A percentile compares a stretch with the other conserved stretches of the same genome.
phyloP scores from a whole-genome alignment of 37 sponge, comb jelly and placozoan species.

The Crambe crambe region DNA sequence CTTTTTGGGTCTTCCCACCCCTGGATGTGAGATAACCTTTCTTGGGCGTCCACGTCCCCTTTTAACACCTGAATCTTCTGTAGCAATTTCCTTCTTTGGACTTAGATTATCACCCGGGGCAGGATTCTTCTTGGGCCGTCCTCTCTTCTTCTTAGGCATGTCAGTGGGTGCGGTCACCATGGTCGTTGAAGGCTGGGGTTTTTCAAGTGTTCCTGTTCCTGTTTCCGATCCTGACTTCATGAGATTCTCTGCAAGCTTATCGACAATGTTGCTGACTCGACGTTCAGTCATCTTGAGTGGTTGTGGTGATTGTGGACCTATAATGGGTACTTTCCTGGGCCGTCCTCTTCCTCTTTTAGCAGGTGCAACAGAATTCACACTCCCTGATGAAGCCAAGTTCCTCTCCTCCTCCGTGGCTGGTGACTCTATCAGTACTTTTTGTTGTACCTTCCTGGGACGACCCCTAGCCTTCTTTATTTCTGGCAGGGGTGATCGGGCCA shows the following conservation, averaged over 20 bases:
- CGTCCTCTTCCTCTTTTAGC: neutral
- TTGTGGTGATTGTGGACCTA: neutral
- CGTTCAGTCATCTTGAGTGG: neutral
- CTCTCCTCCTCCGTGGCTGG: no score
- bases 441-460: neutral
- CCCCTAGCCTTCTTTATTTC: neutral
- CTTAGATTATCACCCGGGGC: neutral
- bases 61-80: neutral
- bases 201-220: neutral
- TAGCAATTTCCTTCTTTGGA: neutral
- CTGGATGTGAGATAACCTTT: no score
- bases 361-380: no score
- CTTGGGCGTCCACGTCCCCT: constrained; percentile 21
- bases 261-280: neutral
- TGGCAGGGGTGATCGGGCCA: neutral
- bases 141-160: neutral
- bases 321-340: neutral
- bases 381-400: no score
- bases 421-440: no score
- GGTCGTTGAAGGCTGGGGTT: neutral
- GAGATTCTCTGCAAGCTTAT: neutral
- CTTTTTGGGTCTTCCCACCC: no score
- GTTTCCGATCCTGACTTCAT: neutral
- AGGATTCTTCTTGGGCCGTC: constrained; percentile 3
- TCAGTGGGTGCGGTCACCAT: neutral